Conservation (phyloP, 2,888 invertebrate genomes). For the Orthosia incerta region DNA sequence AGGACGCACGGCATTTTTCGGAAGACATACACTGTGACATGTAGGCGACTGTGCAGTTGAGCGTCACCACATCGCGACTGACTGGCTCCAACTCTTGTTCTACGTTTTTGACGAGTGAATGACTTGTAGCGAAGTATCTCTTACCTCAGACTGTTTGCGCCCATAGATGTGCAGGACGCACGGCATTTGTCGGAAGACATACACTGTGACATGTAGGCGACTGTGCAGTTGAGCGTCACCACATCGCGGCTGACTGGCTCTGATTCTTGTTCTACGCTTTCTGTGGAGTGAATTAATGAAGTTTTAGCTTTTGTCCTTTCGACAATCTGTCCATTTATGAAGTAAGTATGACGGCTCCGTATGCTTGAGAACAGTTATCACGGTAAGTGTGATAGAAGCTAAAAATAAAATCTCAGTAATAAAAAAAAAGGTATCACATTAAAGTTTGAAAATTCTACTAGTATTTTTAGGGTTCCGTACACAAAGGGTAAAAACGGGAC, state of each 20-base stretch:
- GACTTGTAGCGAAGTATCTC: too few species aligned
- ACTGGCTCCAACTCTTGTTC: conserved; percentile 92
- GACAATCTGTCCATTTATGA: too few species aligned
- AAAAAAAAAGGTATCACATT: too few species aligned
- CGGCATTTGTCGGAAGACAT: conserved; percentile 97
- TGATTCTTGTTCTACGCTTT: conserved; percentile 92
- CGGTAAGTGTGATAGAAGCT: too few species aligned
- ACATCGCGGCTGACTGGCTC: conserved; percentile 91
- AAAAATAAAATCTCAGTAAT: too few species aligned
- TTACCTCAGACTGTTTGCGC: conserved; percentile 92
- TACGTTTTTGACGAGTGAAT: conserved; percentile 88
- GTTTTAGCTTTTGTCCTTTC: too few species aligned
- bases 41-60: conserved; percentile 98
- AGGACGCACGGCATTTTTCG: conserved; percentile 96
- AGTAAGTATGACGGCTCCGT: too few species aligned
- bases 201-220: conserved; percentile 97
- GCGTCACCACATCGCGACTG: conserved; percentile 92
- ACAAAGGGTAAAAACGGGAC: too few species aligned
- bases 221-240: conserved; percentile 96
- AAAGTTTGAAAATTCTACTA: too few species aligned
- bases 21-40: conserved; percentile 97
- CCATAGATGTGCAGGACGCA: conserved; percentile 95
- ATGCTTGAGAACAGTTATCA: too few species aligned
- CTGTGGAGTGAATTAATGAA: conserved; percentile 78
- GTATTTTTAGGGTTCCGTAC: too few species aligned